Percentiles rank a stretch among this genome's conserved stretches.
Evolutionary conservation across 2,113 vertebrate species (phyloP).

Genomic region (cat (Felis catus)): F.catus_Fca126_mat1.0 CM031417.1:35537001-35537500

Average conservation of each 20-base stretch:
- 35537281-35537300: neutral
- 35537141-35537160: neutral
- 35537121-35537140: neutral
- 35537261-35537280: neutral
- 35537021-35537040: neutral
- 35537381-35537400: neutral
- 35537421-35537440: fast-evolving
- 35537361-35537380: neutral
- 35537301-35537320: neutral
- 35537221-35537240: neutral
- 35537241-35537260: neutral
- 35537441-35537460: neutral
- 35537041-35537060: neutral
- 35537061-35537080: neutral
- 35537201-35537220: neutral
- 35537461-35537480: neutral
- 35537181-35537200: neutral
- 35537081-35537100: neutral
- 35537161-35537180: neutral
- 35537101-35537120: neutral
- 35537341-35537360: neutral
- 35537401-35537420: neutral
- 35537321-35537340: neutral
- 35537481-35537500: neutral
- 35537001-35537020: fast-evolving